Conservation (phyloP, 2,797 vertebrate genomes). For the Tolypeutes matacus region DNA sequence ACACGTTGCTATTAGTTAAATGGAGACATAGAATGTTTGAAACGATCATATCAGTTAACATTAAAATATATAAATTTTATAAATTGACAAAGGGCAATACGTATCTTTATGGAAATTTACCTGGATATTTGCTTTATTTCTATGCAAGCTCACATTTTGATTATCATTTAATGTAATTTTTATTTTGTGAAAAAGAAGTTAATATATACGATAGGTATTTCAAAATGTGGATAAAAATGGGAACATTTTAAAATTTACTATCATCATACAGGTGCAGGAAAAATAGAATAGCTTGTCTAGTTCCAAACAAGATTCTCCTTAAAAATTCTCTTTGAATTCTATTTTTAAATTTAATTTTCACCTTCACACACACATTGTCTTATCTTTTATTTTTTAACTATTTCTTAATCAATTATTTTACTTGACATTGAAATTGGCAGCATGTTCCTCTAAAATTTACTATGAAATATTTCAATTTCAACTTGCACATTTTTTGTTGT, state of each 20-base stretch:
- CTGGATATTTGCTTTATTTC: background rate
- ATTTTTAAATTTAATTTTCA: slow-evolving; percentile 56
- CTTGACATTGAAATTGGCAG: background rate
- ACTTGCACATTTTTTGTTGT: background rate
- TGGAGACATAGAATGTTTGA: background rate
- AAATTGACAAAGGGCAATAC: background rate
- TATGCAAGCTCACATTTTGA: slow-evolving; percentile 26
- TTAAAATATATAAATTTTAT: slow-evolving; percentile 55
- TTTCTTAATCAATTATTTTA: slow-evolving; percentile 28
- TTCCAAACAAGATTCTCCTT: background rate
- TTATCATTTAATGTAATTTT: slow-evolving; percentile 10
- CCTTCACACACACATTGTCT: background rate
- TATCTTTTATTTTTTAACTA: background rate
- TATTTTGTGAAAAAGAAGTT: background rate
- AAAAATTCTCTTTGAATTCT: slow-evolving; percentile 36
- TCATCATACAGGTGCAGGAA: slow-evolving; percentile 56
- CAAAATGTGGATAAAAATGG: slow-evolving; percentile 28
- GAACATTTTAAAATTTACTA: slow-evolving; percentile 40
- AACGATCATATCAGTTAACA: slow-evolving; percentile 60
- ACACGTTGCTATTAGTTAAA: slow-evolving; percentile 70
- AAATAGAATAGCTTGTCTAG: slow-evolving; percentile 48
- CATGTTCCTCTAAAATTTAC: slow-evolving; percentile 38
- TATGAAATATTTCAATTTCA: background rate
- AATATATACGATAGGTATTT: background rate
- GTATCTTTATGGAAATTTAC: slow-evolving; percentile 42